phyloP scores from a whole-genome alignment of 1,140 invertebrate genomes.

The Drosophila nasuta region DNA sequence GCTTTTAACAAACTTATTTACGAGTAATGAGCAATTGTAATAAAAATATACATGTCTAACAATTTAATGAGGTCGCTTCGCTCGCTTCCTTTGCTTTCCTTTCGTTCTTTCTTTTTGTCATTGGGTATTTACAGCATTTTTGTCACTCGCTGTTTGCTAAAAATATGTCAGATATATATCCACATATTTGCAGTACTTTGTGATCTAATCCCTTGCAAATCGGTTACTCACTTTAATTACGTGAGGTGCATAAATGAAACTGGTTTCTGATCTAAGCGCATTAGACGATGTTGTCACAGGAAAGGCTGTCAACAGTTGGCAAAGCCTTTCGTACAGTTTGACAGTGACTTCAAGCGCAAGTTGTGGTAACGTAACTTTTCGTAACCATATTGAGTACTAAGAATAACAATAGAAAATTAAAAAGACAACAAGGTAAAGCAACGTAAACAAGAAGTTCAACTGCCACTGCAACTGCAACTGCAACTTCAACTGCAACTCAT shows the following conservation, averaged over 20 bases:
- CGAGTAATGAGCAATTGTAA: slow-evolving; percentile 44
- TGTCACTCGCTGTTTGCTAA: slow-evolving; percentile 19
- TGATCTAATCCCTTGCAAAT: slow-evolving; percentile 4
- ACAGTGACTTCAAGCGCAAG: not conserved
- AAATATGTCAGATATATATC: slow-evolving; percentile 4
- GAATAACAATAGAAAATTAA: slow-evolving; percentile 7
- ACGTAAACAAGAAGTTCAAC: slow-evolving; percentile 14
- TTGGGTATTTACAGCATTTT: slow-evolving; percentile 5
- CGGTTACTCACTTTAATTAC: slow-evolving; percentile 11
- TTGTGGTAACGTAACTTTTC: slow-evolving; percentile 1
- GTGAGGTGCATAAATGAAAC: slow-evolving; percentile 2
- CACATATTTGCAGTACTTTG: slow-evolving; percentile 8
- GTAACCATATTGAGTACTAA: not conserved
- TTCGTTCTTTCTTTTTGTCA: slow-evolving; percentile 13
- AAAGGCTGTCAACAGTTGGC: not conserved
- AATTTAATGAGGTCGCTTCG: slow-evolving; percentile 24
- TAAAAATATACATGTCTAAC: slow-evolving; percentile 28
- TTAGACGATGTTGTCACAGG: not conserved
- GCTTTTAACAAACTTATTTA: slow-evolving; percentile 48
- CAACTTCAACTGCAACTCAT: not conserved
- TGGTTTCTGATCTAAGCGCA: slow-evolving; percentile 8
- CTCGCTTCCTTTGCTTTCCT: slow-evolving; percentile 1
- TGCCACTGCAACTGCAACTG: not conserved
- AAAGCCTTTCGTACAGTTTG: slow-evolving; percentile 7
- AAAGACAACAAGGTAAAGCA: not conserved